phyloP scores from a whole-genome alignment of 2,113 vertebrate genomes.

The Pedetes capensis region DNA sequence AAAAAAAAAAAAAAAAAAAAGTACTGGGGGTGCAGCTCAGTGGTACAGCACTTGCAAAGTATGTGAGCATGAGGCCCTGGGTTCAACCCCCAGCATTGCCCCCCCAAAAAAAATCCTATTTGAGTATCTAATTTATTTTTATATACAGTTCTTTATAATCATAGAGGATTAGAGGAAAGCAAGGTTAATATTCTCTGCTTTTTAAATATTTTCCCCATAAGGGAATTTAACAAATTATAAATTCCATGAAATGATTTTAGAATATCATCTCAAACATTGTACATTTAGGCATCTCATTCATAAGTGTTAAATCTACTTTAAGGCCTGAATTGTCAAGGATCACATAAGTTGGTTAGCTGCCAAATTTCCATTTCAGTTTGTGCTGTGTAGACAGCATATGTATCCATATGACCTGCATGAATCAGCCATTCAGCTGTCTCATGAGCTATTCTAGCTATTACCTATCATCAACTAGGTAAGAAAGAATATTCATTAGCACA shows the following conservation, averaged over 20 bases:
- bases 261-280: conserved; percentile 33
- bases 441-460: background rate
- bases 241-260: conserved; percentile 52
- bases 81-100: too few species aligned
- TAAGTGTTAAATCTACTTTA: conserved; percentile 61
- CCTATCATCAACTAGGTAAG: background rate
- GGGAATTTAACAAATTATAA: conserved; percentile 21
- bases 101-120: too few species aligned
- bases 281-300: conserved; percentile 13
- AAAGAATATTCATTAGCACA: background rate
- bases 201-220: background rate
- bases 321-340: conserved; percentile 57
- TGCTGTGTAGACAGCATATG: conserved; percentile 40
- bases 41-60: too few species aligned
- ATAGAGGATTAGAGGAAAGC: conserved; percentile 9
- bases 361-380: conserved; percentile 56
- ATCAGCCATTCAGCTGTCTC: conserved; percentile 46
- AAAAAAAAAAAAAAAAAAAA: too few species aligned
- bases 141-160: background rate
- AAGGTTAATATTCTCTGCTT: background rate
- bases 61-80: too few species aligned
- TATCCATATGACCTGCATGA: conserved; percentile 20
- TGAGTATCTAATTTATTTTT: conserved; percentile 41
- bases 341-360: conserved; percentile 49
- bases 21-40: too few species aligned